Conservation (phyloP, 2,113 vertebrate genomes). For the Malurus alboscapulatus region DNA sequence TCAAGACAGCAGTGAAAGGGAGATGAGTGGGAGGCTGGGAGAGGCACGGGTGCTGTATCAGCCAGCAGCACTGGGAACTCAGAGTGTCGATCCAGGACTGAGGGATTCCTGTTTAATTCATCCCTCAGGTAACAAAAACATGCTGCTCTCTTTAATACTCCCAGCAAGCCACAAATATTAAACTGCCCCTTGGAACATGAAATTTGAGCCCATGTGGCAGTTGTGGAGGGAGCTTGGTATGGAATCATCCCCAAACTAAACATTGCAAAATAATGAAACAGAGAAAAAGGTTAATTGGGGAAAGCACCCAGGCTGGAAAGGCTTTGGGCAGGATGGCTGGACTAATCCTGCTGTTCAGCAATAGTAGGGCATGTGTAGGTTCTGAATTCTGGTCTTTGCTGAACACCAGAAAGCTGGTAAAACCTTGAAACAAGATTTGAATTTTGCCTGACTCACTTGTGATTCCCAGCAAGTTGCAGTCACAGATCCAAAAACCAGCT, state of each 20-base stretch:
- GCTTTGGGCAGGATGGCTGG: not conserved
- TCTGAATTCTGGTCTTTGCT: not conserved
- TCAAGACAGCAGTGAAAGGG: not conserved
- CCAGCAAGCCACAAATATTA: not conserved
- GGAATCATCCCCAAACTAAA: not conserved
- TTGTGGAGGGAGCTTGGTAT: not conserved
- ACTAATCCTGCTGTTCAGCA: not conserved
- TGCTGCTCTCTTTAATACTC: not conserved
- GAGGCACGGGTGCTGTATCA: rapidly evolving
- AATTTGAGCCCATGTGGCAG: not conserved
- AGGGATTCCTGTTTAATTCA: not conserved
- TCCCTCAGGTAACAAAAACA: not conserved
- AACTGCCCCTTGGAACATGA: not conserved
- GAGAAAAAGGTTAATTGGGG: not conserved
- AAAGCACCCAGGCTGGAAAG: not conserved
- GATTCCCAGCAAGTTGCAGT: not conserved
- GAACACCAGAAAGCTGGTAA: too few relatives aligned
- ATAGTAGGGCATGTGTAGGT: rapidly evolving
- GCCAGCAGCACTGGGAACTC: not conserved
- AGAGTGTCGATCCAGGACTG: not conserved
- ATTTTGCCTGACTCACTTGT: not conserved
- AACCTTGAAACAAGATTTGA: not conserved
- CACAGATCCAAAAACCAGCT: not conserved
- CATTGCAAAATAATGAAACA: not conserved
- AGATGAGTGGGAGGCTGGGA: not conserved